Conservation (phyloP, 2,113 vertebrate genomes). For the Noctilio leporinus region DNA sequence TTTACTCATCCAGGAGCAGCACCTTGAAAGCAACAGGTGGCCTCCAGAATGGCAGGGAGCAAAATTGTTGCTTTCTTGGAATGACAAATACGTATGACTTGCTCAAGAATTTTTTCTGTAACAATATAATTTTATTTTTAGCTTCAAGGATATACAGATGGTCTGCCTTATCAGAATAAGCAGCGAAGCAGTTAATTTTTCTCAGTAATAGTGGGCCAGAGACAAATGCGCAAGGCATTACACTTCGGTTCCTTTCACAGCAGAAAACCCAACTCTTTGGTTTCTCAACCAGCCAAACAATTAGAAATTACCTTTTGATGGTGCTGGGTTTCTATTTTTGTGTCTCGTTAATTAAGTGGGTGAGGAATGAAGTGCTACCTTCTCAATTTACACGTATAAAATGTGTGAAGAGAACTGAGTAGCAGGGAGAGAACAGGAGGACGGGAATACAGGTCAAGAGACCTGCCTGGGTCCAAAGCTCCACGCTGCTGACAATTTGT, state of each 20-base stretch:
- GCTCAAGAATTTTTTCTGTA: not conserved
- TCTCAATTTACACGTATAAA: not conserved
- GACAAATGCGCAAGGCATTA: not conserved
- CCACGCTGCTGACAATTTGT: not conserved
- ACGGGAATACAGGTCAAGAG: no score
- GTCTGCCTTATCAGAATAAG: not conserved
- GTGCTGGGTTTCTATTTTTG: not conserved
- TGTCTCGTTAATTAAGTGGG: not conserved
- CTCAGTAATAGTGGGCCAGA: not conserved
- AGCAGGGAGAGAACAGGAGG: not conserved
- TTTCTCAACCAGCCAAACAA: not conserved
- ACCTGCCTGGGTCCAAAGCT: not conserved
- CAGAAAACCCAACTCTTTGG: not conserved
- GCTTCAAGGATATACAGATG: conserved; percentile 6
- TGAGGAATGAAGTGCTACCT: not conserved
- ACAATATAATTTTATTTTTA: not conserved
- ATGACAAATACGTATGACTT: not conserved
- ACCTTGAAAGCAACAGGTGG: not conserved
- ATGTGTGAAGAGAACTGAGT: not conserved
- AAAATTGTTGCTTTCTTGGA: not conserved
- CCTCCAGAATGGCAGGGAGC: not conserved
- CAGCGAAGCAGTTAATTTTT: not conserved
- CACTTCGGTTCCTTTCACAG: not conserved
- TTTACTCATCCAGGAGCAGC: not conserved
- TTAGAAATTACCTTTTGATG: not conserved